phyloP scores from a whole-genome alignment of 2,888 invertebrate genomes.

The Rhamphomyia laevipes region DNA sequence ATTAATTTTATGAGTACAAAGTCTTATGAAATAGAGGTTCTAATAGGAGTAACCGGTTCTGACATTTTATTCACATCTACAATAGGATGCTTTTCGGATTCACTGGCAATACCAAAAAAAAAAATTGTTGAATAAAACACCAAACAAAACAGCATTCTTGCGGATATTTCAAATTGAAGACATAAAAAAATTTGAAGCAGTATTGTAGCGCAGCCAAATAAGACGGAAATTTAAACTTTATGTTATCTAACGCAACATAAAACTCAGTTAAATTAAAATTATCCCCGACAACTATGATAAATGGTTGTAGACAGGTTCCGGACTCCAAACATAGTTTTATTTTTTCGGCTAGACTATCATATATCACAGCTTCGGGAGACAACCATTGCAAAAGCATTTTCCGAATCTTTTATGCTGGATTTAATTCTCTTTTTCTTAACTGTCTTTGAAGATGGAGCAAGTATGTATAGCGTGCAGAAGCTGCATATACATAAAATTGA shows the following conservation, averaged over 20 bases:
- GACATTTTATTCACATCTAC: neutral
- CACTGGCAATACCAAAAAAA: neutral
- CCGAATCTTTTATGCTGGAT: too few relatives aligned
- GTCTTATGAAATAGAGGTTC: neutral
- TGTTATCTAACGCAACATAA: constrained; percentile 1
- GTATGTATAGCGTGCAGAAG: too few relatives aligned
- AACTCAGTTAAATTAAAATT: constrained; percentile 2
- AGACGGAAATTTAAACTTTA: neutral
- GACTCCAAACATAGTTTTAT: too few relatives aligned
- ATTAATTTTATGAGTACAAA: neutral
- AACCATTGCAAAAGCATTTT: too few relatives aligned
- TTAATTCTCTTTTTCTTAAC: too few relatives aligned
- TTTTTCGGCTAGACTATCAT: too few relatives aligned
- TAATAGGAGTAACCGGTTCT: neutral
- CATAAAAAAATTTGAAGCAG: neutral
- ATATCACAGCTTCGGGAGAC: too few relatives aligned
- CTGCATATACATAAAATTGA: too few relatives aligned
- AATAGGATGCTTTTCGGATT: neutral
- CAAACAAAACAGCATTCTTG: constrained; percentile 1
- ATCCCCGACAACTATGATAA: neutral
- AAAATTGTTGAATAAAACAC: neutral
- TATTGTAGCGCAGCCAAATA: neutral
- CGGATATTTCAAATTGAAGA: neutral
- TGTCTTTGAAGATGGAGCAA: too few relatives aligned
- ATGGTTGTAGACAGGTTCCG: too few relatives aligned